These are phyloP conservation scores for Dinoponera quadriceps DNA, from an alignment of 1,140 invertebrate species.

Conservation along the genomic window DNA sequence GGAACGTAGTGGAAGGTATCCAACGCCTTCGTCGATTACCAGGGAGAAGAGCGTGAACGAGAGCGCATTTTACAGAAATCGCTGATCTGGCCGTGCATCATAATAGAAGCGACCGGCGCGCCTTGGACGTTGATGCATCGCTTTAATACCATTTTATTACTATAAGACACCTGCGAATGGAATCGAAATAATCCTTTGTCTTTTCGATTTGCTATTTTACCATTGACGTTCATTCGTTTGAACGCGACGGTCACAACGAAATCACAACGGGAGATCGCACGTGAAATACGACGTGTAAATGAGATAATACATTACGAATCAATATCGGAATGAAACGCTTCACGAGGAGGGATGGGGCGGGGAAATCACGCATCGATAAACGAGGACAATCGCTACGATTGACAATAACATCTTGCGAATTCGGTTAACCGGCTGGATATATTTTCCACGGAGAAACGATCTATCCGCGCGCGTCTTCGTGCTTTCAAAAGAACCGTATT, in stretches of 20 bases:
- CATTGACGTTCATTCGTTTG: slow-evolving; percentile 19
- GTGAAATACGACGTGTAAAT: slow-evolving; percentile 4
- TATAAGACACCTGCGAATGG: neutral
- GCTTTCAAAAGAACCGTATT: slow-evolving; percentile 17
- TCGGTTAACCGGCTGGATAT: neutral
- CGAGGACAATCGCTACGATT: neutral
- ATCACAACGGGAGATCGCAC: neutral
- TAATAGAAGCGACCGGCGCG: neutral
- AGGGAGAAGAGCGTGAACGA: neutral
- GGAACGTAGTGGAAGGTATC: neutral
- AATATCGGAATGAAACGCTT: slow-evolving; percentile 23
- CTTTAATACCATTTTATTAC: slow-evolving; percentile 13
- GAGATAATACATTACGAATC: neutral
- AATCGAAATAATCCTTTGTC: neutral
- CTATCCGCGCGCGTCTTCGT: neutral
- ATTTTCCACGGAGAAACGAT: neutral
- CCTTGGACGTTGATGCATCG: slow-evolving; percentile 2
- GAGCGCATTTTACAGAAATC: neutral
- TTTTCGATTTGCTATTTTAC: slow-evolving; percentile 5
- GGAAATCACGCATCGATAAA: slow-evolving; percentile 29
- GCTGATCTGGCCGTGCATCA: neutral
- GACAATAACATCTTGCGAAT: slow-evolving; percentile 36
- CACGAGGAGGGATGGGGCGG: neutral
- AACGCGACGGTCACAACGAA: slow-evolving; percentile 17
- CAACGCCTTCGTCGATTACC: neutral